Conservation (phyloP, 1,140 invertebrate genomes). For the Brevipalpus yothersi region DNA sequence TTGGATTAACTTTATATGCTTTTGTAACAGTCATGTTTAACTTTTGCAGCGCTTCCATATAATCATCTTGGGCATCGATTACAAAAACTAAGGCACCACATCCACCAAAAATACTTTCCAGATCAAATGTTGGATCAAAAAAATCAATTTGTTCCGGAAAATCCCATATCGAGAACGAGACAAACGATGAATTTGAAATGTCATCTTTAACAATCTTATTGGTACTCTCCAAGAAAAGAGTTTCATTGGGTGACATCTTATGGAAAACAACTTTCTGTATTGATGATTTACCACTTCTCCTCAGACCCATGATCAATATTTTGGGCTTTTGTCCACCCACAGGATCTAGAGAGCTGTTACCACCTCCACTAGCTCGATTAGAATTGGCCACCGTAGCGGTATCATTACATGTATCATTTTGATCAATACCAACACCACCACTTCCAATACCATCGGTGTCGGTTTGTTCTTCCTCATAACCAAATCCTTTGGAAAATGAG, state of each 20-base stretch:
- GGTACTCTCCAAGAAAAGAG: constrained; percentile 92
- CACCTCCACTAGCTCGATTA: too few relatives aligned
- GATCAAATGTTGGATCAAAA: constrained; percentile 84
- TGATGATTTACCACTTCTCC: constrained; percentile 96
- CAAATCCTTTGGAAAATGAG: constrained; percentile 77
- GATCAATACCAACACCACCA: constrained; percentile 2
- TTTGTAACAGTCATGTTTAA: constrained; percentile 73
- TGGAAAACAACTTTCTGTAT: constrained; percentile 99
- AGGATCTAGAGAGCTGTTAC: background rate
- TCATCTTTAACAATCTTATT: constrained; percentile 94
- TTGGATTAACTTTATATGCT: constrained; percentile 83
- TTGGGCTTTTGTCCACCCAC: constrained; percentile 50
- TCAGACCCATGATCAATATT: constrained; percentile 80
- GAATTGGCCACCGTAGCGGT: background rate
- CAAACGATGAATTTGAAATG: constrained; percentile 79
- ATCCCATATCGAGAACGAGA: constrained; percentile 99
- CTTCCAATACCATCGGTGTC: constrained; percentile 36
- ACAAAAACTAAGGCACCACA: constrained; percentile 92
- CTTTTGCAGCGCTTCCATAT: constrained; percentile 78
- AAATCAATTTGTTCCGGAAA: constrained; percentile 97
- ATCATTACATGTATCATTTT: background rate
- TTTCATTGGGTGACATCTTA: constrained; percentile 99
- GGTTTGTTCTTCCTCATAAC: constrained; percentile 58
- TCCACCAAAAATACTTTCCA: constrained; percentile 34
- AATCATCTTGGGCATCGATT: constrained; percentile 96